Evolutionary conservation across 2,797 vertebrate genomes (phyloP).

Genomic region (Chaunax sp.): DNA sequence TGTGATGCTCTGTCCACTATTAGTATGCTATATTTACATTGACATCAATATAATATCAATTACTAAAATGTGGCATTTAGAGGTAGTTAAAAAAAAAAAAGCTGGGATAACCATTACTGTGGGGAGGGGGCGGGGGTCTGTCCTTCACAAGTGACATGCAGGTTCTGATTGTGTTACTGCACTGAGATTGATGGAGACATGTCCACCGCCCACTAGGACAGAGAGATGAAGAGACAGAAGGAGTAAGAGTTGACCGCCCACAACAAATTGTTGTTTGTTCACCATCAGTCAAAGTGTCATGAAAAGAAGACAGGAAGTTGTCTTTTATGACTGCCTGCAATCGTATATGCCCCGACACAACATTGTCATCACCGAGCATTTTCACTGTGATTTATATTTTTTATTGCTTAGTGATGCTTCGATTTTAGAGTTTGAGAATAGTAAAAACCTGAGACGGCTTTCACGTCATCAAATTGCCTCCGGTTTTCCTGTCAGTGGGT

Average conservation of each 20-base stretch:
- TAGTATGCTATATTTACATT: too few relatives aligned
- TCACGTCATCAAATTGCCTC: constrained; percentile 33
- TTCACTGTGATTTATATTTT: constrained; percentile 8
- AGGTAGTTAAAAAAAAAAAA: too few relatives aligned
- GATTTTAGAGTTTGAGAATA: constrained; percentile 2
- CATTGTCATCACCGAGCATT: constrained; percentile 2
- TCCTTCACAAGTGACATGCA: too few relatives aligned
- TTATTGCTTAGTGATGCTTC: constrained; percentile 4
- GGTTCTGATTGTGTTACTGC: constrained; percentile 50
- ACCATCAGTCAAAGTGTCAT: constrained; percentile 27
- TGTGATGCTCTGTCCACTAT: too few relatives aligned
- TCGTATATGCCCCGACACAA: background rate
- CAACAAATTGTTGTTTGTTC: constrained; percentile 13
- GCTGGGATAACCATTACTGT: too few relatives aligned
- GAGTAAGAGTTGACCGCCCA: constrained; percentile 24
- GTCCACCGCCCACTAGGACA: constrained; percentile 40
- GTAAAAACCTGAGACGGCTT: constrained; percentile 12
- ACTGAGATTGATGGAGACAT: constrained; percentile 49
- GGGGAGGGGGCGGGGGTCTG: too few relatives aligned
- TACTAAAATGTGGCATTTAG: too few relatives aligned
- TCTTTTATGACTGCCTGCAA: constrained; percentile 2
- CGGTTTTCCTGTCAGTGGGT: constrained; percentile 42
- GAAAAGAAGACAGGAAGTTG: constrained; percentile 17
- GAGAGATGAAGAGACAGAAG: constrained; percentile 33
- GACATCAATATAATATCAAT: too few relatives aligned